Percentiles rank a stretch among this genome's conserved stretches.
These are phyloP conservation scores for Drosophila gaucha DNA, from an alignment of 2,888 invertebrate genomes.

Conservation along the genomic window DNA sequence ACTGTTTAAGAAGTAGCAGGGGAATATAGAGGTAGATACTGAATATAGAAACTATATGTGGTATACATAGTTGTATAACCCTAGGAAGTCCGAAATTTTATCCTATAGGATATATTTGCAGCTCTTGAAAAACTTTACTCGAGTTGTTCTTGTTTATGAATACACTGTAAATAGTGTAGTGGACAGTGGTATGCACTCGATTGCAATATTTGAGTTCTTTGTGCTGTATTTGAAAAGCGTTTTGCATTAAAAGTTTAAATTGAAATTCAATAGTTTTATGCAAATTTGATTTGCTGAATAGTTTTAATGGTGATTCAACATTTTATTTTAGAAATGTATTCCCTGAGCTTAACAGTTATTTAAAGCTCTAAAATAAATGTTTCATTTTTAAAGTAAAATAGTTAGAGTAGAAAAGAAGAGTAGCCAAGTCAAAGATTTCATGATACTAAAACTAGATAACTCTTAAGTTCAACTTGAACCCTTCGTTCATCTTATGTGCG, in stretches of 20 bases:
- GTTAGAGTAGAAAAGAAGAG: no score
- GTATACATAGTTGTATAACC: no score
- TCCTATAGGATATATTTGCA: neutral
- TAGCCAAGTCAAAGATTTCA: no score
- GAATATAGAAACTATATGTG: neutral
- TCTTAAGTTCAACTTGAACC: neutral
- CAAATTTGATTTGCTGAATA: slow-evolving; percentile 3
- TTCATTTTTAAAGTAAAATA: no score
- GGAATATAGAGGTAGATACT: no score
- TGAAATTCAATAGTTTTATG: slow-evolving; percentile 45
- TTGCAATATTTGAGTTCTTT: neutral
- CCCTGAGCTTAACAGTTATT: neutral
- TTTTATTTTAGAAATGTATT: neutral
- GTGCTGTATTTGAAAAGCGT: slow-evolving; percentile 24
- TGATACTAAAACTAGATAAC: no score
- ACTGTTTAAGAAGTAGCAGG: neutral
- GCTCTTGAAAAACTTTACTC: neutral
- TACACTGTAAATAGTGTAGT: neutral
- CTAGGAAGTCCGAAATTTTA: no score
- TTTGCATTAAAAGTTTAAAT: slow-evolving; percentile 59
- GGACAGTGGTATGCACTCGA: neutral
- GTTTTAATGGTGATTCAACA: neutral
- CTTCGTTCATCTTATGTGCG: neutral
- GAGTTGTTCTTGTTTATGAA: neutral
- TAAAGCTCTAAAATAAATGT: neutral